Percentiles rank a stretch among this genome's conserved stretches.
Conservation (phyloP, 2,797 vertebrate genomes). For the Micropoecilia bifurca region DNA sequence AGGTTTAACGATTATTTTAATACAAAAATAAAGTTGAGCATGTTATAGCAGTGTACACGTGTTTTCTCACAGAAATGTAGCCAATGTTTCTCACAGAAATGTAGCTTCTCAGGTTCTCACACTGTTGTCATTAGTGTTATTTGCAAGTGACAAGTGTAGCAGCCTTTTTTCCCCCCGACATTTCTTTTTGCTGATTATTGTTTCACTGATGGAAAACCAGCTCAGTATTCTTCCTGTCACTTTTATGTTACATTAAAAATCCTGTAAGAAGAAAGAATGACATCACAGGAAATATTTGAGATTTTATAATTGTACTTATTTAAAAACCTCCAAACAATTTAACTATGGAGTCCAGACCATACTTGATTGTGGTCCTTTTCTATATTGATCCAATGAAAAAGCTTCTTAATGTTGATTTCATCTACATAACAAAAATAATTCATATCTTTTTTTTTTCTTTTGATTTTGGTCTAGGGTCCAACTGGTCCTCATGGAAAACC, state of each 20-base stretch:
- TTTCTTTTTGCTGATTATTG: not conserved
- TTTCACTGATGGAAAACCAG: not conserved
- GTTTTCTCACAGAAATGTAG: not conserved
- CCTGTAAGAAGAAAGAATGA: not conserved
- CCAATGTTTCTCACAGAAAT: not conserved
- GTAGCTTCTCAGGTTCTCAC: not conserved
- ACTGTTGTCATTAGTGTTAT: not conserved
- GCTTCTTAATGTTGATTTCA: not conserved
- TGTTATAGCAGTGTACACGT: not conserved
- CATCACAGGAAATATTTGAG: not conserved
- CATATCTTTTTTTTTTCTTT: slow-evolving; percentile 16
- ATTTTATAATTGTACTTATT: not conserved
- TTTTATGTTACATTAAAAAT: not conserved
- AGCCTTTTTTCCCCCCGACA: not conserved
- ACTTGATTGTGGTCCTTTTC: not conserved
- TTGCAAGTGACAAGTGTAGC: not conserved
- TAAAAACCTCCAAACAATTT: not conserved
- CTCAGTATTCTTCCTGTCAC: not conserved
- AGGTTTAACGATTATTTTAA: not conserved
- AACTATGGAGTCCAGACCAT: not conserved
- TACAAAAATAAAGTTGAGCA: not conserved
- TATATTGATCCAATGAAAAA: not conserved
- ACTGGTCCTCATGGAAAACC: slow-evolving; percentile 92
- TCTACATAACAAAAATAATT: not conserved
- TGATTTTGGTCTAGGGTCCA: slow-evolving; percentile 83